These are phyloP conservation scores for Vulpes ferrilata DNA, from an alignment of 2,113 vertebrate genomes.

Conservation along the genomic window DNA sequence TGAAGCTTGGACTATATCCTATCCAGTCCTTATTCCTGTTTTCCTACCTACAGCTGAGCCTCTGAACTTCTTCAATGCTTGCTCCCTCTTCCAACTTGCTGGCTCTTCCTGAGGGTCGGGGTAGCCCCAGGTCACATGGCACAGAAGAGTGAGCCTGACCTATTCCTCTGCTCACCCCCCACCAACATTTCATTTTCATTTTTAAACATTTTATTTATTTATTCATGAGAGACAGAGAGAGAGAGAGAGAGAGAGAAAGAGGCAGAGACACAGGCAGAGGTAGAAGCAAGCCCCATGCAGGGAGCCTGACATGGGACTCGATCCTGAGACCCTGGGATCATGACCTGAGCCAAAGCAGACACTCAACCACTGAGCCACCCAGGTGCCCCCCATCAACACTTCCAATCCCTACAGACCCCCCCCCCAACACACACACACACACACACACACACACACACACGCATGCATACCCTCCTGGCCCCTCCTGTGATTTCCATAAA, in stretches of 20 bases:
- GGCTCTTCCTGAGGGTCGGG: not conserved
- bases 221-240: too few relatives aligned
- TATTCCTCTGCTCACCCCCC: not conserved
- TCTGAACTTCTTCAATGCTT: not conserved
- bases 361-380: too few relatives aligned
- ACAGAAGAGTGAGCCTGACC: not conserved
- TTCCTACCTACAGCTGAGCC: not conserved
- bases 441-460: not conserved
- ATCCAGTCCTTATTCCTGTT: not conserved
- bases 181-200: not conserved
- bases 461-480: not conserved
- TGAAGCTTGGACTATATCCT: not conserved
- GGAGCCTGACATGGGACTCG: too few relatives aligned
- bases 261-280: too few relatives aligned
- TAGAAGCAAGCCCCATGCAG: too few relatives aligned
- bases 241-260: too few relatives aligned
- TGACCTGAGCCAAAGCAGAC: too few relatives aligned
- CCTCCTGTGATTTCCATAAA: not conserved
- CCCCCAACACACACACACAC: not conserved
- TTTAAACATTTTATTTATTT: too few relatives aligned
- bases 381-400: not conserved
- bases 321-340: too few relatives aligned
- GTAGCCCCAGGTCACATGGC: not conserved
- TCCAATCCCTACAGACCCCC: too few relatives aligned
- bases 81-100: not conserved